Evolutionary conservation across 2,113 vertebrate genomes (phyloP), one percentile per base, ranked within the genome.

Genomic region (Equus przewalskii): DNA sequence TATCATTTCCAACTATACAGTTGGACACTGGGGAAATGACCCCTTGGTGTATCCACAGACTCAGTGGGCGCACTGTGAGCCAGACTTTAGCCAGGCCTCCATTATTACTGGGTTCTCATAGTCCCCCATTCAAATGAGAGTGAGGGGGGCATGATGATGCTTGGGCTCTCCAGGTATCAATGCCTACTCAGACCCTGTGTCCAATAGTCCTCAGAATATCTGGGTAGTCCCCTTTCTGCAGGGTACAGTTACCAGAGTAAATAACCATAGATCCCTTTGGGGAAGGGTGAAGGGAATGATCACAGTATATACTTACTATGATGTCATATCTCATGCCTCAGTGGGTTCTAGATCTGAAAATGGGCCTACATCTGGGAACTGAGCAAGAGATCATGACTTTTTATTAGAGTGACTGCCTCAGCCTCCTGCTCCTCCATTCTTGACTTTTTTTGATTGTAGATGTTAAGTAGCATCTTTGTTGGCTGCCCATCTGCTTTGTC

Each of bases 281-380:
- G 70, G 49, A 81, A 62, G 62, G 19, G 70, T 36, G 19, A 91
- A 19, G 18, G 28, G 33, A 56, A 91, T 60, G 41, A 72, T 51
- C 64, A 70, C 9, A 76, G 36, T 64, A 24, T n/a, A 33, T 36
- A 60, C 13, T 62, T 85, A 26, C 51, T 54, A 26, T 22, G 24
- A 58, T 26, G 18, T 62, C 9, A 22, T 15, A 54, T 54, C 15
- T 87, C 46, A 13, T 65, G 49, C 60, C 30, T 92, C 36, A 49
- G n/a, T 73, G 16, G 15, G 28, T 82, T 75, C 67, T 15, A 92
- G 90, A 76, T 88, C 24, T 75, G 33, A 62, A 96, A 96, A 60
- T 51, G 24, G 41, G 41, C 24, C 67, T 19, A 33, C 14, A 49
- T 73, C 24, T 69, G 30, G 76, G 51, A 96, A 82, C 54, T 62